Conservation (phyloP, 2,888 invertebrate species). For the Camponotus fellah region DNA sequence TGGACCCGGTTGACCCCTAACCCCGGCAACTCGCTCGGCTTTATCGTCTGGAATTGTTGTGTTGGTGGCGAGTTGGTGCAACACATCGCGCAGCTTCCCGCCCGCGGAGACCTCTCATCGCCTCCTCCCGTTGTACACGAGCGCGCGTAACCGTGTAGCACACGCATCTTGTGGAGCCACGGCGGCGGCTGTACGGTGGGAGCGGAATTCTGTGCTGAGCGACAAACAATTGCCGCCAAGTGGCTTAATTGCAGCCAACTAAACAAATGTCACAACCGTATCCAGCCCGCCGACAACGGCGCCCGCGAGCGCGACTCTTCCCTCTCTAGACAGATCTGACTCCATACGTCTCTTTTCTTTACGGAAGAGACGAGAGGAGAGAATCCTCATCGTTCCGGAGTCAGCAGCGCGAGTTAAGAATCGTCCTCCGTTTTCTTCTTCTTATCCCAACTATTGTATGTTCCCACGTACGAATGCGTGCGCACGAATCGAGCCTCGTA, state of each 20-base stretch:
- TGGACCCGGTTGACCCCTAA: slow-evolving; percentile 85
- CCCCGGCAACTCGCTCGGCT: slow-evolving; percentile 84
- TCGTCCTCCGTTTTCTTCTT: background rate
- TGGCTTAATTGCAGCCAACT: slow-evolving; percentile 86
- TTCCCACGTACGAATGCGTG: slow-evolving; percentile 39
- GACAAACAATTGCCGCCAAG: slow-evolving; percentile 86
- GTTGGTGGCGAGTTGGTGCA: slow-evolving; percentile 80
- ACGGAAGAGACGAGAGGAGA: slow-evolving; percentile 36
- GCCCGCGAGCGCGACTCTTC: slow-evolving; percentile 30
- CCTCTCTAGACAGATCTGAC: slow-evolving; percentile 57
- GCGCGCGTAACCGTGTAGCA: slow-evolving; percentile 58
- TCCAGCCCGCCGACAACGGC: slow-evolving; percentile 66
- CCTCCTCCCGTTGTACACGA: slow-evolving; percentile 39
- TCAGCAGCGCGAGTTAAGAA: slow-evolving; percentile 37
- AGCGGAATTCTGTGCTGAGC: slow-evolving; percentile 86
- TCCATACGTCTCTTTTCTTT: slow-evolving; percentile 27
- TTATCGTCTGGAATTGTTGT: slow-evolving; percentile 84
- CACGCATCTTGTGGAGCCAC: slow-evolving; percentile 45
- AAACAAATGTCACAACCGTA: slow-evolving; percentile 84
- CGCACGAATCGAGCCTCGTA: slow-evolving; percentile 26
- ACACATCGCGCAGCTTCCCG: slow-evolving; percentile 55
- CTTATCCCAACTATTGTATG: slow-evolving; percentile 20
- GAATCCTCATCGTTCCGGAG: slow-evolving; percentile 44
- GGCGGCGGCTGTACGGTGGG: slow-evolving; percentile 76
- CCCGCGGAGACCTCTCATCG: slow-evolving; percentile 33